phyloP scores from a whole-genome alignment of 2,888 invertebrate genomes.

The Nomada ruficornis region DNA sequence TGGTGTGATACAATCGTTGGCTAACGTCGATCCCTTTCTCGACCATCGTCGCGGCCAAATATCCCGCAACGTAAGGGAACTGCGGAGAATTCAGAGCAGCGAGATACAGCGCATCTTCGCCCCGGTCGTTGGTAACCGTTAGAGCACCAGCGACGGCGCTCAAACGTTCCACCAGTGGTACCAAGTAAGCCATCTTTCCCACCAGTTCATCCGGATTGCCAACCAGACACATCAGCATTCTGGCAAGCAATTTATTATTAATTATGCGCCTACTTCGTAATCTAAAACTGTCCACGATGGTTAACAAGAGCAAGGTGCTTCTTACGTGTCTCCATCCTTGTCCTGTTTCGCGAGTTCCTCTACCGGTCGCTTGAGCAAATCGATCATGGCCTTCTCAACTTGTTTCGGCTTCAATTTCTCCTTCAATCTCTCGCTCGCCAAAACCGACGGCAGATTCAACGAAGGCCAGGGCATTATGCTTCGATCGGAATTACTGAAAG shows the following conservation, averaged over 20 bases:
- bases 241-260: constrained; percentile 28
- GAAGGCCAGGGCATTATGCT: constrained; percentile 73
- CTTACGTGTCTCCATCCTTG: constrained; percentile 80
- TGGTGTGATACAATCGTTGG: constrained; percentile 72
- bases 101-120: constrained; percentile 79
- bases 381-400: constrained; percentile 77
- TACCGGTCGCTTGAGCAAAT: constrained; percentile 70
- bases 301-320: not conserved
- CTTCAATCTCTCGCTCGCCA: constrained; percentile 74
- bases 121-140: constrained; percentile 71
- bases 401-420: constrained; percentile 71
- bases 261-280: not conserved
- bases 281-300: too few species aligned
- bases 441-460: constrained; percentile 74
- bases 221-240: constrained; percentile 78
- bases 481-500: constrained; percentile 35
- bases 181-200: constrained; percentile 74
- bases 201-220: constrained; percentile 73
- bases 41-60: constrained; percentile 76
- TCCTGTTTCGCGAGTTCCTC: constrained; percentile 72
- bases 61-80: constrained; percentile 77
- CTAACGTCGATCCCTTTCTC: constrained; percentile 76
- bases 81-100: constrained; percentile 77
- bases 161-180: constrained; percentile 77
- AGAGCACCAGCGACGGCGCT: constrained; percentile 69